A percentile compares a stretch with the other conserved stretches of the same genome.
Evolutionary conservation across 2,888 invertebrate genomes (phyloP).

Genomic region (Apocheima hispidaria): DNA sequence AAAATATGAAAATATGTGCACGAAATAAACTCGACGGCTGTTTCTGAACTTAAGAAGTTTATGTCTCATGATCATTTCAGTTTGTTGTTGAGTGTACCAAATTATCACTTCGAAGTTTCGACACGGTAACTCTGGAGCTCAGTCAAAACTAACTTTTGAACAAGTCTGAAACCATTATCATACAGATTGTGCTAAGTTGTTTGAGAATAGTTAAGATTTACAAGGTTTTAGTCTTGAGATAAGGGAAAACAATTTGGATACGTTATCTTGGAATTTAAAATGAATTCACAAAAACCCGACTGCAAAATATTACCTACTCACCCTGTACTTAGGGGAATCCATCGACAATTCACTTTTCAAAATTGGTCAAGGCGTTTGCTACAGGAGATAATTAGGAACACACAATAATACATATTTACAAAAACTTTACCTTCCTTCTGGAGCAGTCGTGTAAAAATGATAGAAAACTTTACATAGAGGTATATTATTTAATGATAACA

Average conservation of each 20-base stretch:
- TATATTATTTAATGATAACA: no score
- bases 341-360: no score
- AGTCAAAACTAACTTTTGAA: conserved; percentile 6
- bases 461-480: no score
- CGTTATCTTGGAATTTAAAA: not conserved
- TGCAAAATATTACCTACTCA: no score
- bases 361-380: no score
- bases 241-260: not conserved
- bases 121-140: not conserved
- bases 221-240: not conserved
- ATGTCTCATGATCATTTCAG: not conserved
- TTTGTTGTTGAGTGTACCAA: not conserved
- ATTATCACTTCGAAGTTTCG: conserved; percentile 5
- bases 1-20: no score
- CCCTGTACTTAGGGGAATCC: no score
- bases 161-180: conserved; percentile 10
- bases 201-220: conserved; percentile 9
- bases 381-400: no score
- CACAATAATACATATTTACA: no score
- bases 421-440: no score
- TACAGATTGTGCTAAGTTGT: conserved; percentile 10
- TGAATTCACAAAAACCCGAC: not conserved
- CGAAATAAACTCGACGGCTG: not conserved
- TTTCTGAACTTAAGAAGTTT: not conserved
- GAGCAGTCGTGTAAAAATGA: no score